Percentiles rank a stretch among this genome's conserved stretches.
These are phyloP conservation scores for Pollenia griseotomentosa DNA, from an alignment of 2,888 invertebrate genomes.

Conservation along the genomic window DNA sequence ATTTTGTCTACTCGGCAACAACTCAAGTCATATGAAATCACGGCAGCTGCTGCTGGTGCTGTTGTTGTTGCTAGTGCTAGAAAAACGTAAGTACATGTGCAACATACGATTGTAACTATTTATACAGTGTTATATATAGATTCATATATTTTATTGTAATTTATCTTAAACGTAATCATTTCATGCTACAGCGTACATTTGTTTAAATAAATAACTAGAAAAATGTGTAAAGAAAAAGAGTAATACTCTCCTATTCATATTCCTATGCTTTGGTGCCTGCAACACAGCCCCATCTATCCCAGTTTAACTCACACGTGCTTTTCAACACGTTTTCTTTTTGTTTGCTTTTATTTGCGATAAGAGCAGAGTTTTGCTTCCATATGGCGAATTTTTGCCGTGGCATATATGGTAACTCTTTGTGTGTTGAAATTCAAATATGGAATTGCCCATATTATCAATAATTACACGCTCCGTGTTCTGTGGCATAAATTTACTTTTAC, in stretches of 20 bases:
- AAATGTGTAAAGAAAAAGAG: conserved; percentile 11
- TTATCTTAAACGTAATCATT: conserved; percentile 75
- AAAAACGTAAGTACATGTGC: conserved; percentile 13
- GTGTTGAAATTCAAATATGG: conserved; percentile 63
- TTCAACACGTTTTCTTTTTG: conserved; percentile 34
- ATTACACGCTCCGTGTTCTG: conserved; percentile 59
- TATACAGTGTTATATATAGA: conserved; percentile 64
- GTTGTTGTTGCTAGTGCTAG: conserved; percentile 12
- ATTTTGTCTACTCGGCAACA: conserved; percentile 16
- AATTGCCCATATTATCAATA: conserved; percentile 70
- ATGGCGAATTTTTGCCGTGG: conserved; percentile 10
- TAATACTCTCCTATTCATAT: conserved; percentile 4
- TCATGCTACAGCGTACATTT: conserved; percentile 58
- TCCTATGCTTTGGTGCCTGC: background rate
- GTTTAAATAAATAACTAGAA: conserved; percentile 55
- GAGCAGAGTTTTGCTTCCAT: conserved; percentile 19
- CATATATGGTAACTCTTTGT: conserved; percentile 43
- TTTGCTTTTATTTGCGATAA: background rate
- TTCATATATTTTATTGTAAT: conserved; percentile 74
- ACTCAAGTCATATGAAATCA: conserved; percentile 52
- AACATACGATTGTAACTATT: background rate
- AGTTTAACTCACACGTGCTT: conserved; percentile 53
- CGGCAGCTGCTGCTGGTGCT: conserved; percentile 47
- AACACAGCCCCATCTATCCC: background rate
- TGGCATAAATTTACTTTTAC: conserved; percentile 59